phyloP scores from a whole-genome alignment of 2,888 invertebrate genomes.

The Drosophila infuscata region DNA sequence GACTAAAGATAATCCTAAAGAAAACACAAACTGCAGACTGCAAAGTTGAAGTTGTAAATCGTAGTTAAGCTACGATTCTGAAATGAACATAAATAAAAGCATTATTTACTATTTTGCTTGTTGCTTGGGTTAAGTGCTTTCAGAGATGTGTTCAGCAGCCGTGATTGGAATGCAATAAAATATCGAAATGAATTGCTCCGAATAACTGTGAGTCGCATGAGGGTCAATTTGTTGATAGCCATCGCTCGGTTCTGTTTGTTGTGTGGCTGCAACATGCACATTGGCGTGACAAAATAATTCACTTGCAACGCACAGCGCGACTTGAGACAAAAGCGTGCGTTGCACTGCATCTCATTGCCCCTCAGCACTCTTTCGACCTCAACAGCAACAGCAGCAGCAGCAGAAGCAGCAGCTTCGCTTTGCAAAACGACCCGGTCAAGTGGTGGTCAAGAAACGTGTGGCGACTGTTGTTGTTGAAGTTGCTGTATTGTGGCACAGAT shows the following conservation, averaged over 20 bases:
- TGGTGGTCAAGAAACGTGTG: constrained; percentile 39
- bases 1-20: background rate
- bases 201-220: constrained; percentile 44
- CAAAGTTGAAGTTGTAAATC: too few relatives aligned
- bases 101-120: background rate
- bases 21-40: background rate
- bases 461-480: constrained; percentile 30
- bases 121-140: constrained; percentile 33
- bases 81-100: background rate
- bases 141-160: background rate
- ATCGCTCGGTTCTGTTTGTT: constrained; percentile 28
- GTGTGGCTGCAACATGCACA: constrained; percentile 64
- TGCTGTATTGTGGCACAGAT: constrained; percentile 20
- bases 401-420: background rate
- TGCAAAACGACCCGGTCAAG: constrained; percentile 40
- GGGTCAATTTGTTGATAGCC: constrained; percentile 69
- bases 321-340: constrained; percentile 29
- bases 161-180: constrained; percentile 31
- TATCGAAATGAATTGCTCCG: constrained; percentile 50
- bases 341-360: constrained; percentile 5
- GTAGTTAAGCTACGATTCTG: background rate
- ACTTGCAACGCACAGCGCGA: constrained; percentile 38
- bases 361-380: constrained; percentile 5
- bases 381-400: background rate
- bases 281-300: constrained; percentile 62